Percentiles rank a stretch among this genome's conserved stretches.
Conservation (phyloP, 1,140 invertebrate species). For the Lanistes nyassanus region DNA sequence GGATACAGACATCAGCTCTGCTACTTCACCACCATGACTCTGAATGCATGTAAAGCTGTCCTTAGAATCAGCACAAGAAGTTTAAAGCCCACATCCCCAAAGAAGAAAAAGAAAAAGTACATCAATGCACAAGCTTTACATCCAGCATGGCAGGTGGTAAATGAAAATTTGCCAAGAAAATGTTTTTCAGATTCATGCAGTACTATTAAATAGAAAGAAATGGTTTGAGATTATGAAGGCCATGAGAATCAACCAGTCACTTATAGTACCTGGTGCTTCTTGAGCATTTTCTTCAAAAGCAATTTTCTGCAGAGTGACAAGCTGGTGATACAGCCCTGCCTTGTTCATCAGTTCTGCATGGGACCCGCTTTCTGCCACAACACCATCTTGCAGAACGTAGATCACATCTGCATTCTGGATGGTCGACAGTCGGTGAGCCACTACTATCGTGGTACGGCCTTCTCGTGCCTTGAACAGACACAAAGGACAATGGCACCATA, state of each 20-base stretch:
- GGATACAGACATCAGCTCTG: no score
- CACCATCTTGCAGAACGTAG: constrained; percentile 59
- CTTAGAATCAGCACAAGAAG: no score
- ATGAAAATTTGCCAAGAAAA: no score
- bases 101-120: no score
- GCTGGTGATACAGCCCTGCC: constrained; percentile 64
- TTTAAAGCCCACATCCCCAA: no score
- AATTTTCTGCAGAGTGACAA: constrained; percentile 54
- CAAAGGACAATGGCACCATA: not conserved
- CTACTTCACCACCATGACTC: not conserved
- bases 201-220: no score
- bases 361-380: constrained; percentile 64
- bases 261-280: constrained; percentile 2
- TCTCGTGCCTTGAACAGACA: constrained; percentile 45
- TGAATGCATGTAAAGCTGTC: not conserved
- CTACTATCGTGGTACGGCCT: constrained; percentile 62
- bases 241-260: no score
- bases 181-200: no score
- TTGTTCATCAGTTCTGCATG: constrained; percentile 68
- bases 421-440: constrained; percentile 65
- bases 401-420: constrained; percentile 65
- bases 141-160: no score
- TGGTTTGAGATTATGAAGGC: no score
- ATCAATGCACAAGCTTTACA: no score
- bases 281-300: constrained; percentile 15